A percentile compares a stretch with the other conserved stretches of the same genome.
phyloP scores from a whole-genome alignment of 2,888 invertebrate species.

The Bibio marci region DNA sequence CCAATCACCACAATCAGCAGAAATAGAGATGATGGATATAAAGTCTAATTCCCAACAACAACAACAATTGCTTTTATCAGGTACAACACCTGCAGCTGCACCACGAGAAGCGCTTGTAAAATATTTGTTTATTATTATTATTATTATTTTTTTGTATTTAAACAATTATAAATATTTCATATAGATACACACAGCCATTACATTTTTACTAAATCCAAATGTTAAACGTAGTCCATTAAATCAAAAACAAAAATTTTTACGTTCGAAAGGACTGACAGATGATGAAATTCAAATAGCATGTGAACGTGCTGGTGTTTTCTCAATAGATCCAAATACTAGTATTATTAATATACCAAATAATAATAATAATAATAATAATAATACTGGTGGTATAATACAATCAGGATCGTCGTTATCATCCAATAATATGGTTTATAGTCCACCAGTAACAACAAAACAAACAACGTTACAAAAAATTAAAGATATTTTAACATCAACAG shows the following conservation, averaged over 20 bases:
- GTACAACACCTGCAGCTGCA: slow-evolving; percentile 5
- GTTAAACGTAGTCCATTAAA: slow-evolving; percentile 56
- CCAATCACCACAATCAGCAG: too few species aligned
- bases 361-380: slow-evolving; percentile 1
- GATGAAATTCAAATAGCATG: slow-evolving; percentile 58
- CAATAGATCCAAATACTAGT: slow-evolving; percentile 21
- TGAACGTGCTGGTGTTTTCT: slow-evolving; percentile 38
- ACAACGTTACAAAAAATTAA: slow-evolving; percentile 34
- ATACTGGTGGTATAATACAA: slow-evolving; percentile 3
- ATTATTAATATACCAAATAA: slow-evolving; percentile 25
- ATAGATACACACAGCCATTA: slow-evolving; percentile 69
- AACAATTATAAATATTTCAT: slow-evolving; percentile 13
- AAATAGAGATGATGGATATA: too few species aligned
- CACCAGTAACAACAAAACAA: slow-evolving; percentile 18
- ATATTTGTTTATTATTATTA: slow-evolving; percentile 4
- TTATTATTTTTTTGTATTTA: slow-evolving; percentile 1
- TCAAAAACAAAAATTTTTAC: slow-evolving; percentile 63
- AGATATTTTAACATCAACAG: slow-evolving; percentile 52
- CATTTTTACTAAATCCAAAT: slow-evolving; percentile 73
- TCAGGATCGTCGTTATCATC: slow-evolving; percentile 13
- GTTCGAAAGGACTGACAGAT: slow-evolving; percentile 58
- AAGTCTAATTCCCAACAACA: too few species aligned
- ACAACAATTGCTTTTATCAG: background rate
- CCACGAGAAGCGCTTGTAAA: slow-evolving; percentile 26
- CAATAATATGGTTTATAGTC: slow-evolving; percentile 9